Conservation (phyloP, 2,113 vertebrate genomes). For the Periophthalmodon schlosseri region DNA sequence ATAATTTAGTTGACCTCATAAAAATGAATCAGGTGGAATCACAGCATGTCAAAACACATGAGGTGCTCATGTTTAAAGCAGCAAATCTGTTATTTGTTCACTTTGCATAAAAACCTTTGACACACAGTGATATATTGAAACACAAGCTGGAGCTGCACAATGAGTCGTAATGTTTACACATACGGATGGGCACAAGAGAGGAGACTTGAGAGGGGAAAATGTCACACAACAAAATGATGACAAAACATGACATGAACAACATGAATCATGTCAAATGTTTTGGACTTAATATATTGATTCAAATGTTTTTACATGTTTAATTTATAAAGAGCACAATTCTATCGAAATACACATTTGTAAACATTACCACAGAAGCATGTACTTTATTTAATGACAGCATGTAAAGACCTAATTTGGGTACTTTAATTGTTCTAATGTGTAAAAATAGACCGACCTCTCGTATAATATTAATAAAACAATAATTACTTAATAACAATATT, state of each 20-base stretch:
- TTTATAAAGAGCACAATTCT: not conserved
- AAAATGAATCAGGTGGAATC: slow-evolving; percentile 66
- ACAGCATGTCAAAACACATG: slow-evolving; percentile 59
- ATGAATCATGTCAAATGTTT: not conserved
- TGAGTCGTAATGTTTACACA: slow-evolving; percentile 5
- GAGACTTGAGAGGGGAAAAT: not conserved
- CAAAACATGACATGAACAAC: not conserved
- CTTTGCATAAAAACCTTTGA: slow-evolving; percentile 34
- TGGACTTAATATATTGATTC: not conserved
- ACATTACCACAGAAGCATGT: not conserved
- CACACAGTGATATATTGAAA: slow-evolving; percentile 29
- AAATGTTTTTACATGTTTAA: not conserved
- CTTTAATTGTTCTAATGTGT: not conserved
- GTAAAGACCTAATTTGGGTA: not conserved
- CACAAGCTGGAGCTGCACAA: slow-evolving; percentile 25
- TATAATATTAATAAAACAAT: not conserved
- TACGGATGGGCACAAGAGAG: not conserved
- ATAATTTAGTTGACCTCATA: slow-evolving; percentile 70
- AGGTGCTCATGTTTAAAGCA: slow-evolving; percentile 35
- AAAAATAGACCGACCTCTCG: not conserved
- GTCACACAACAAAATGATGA: not conserved
- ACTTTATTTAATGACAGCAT: not conserved
- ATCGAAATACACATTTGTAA: no score
- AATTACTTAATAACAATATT: not conserved
- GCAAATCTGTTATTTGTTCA: slow-evolving; percentile 46